Conservation (phyloP, 2,888 invertebrate genomes). For the Tinea pellionella region DNA sequence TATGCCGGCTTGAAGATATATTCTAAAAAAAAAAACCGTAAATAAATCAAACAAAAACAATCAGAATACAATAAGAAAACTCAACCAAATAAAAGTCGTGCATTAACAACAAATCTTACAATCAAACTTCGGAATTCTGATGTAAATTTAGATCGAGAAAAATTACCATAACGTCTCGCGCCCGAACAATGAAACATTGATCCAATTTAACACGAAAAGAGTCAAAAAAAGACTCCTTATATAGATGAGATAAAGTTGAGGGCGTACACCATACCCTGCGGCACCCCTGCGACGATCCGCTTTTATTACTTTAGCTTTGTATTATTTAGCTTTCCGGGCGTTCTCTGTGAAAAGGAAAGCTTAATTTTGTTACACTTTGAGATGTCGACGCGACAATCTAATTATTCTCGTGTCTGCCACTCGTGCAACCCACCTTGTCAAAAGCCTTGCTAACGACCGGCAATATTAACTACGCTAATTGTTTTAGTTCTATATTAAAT, state of each 20-base stretch:
- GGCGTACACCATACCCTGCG: constrained; percentile 47
- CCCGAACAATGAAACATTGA: constrained; percentile 32
- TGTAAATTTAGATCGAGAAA: constrained; percentile 22
- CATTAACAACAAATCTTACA: constrained; percentile 7
- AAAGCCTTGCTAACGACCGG: constrained; percentile 3
- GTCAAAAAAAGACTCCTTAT: constrained; percentile 41
- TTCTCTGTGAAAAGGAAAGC: constrained; percentile 57
- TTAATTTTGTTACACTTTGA: constrained; percentile 68
- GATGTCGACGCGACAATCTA: constrained; percentile 65
- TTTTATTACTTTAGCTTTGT: constrained; percentile 61
- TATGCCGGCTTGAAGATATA: too few relatives aligned
- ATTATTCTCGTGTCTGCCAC: constrained; percentile 32
- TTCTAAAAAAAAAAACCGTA: too few relatives aligned
- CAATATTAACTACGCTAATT: neutral
- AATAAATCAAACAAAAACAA: too few relatives aligned
- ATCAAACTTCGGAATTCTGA: constrained; percentile 35
- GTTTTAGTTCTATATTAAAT: neutral
- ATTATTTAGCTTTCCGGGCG: constrained; percentile 59
- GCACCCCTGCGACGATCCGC: constrained; percentile 32
- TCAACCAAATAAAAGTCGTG: neutral
- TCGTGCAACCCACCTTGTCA: constrained; percentile 1
- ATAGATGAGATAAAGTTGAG: constrained; percentile 26
- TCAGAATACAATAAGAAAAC: neutral
- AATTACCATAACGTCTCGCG: constrained; percentile 44
- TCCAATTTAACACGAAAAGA: constrained; percentile 52